Conservation (phyloP, 1,140 invertebrate species). For the Camponotus pennsylvanicus region DNA sequence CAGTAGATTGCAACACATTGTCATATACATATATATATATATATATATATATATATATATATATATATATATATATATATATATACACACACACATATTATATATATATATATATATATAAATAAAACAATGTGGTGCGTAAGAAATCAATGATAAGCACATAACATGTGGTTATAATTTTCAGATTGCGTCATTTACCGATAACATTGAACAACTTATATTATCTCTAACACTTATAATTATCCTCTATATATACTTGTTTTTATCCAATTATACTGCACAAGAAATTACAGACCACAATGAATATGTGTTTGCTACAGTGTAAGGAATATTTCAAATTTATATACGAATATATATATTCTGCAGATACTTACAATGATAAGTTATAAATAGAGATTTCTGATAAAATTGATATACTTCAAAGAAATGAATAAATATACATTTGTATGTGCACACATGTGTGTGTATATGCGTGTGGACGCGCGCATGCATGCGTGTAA, state of each 20-base stretch:
- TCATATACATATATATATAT: neutral
- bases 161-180: neutral
- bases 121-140: too few species aligned
- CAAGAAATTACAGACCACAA: conserved; percentile 35
- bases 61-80: too few species aligned
- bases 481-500: neutral
- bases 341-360: neutral
- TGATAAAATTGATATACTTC: too few species aligned
- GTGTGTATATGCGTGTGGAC: too few species aligned
- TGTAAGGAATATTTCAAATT: conserved; percentile 10
- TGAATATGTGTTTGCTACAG: conserved; percentile 30
- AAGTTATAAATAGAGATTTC: too few species aligned
- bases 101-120: too few species aligned
- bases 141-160: neutral
- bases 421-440: neutral
- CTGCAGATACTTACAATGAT: neutral
- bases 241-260: neutral
- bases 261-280: conserved; percentile 1
- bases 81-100: too few species aligned
- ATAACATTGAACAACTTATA: neutral
- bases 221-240: neutral
- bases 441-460: too few species aligned
- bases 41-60: too few species aligned
- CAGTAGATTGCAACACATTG: neutral
- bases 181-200: neutral